Evolutionary conservation across 2,888 invertebrate genomes (phyloP), one percentile per base, ranked within the genome.

Genomic region (Lobophora halterata): DNA sequence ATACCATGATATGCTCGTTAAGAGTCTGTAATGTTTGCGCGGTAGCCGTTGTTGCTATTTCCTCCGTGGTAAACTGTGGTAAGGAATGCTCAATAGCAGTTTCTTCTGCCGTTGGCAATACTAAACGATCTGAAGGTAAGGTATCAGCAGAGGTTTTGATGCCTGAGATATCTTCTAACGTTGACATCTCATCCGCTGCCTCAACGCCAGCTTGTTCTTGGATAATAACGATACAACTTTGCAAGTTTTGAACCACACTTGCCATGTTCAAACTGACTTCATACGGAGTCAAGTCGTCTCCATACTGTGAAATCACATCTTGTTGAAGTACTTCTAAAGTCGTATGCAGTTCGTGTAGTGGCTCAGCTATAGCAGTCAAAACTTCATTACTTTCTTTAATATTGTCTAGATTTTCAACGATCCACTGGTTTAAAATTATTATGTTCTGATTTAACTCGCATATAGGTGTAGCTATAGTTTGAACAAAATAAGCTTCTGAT

Each of bases 161-260:
- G 2, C 83, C 89, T 0, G 91, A 90, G 46, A 90, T 73, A 52
- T 90, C 89, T 49, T 89, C 89, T 31, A 90, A 78, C 3, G 90
- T 89, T 2, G 90, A 89, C 57, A 90, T 72, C 21, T 90, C 90
- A 16, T 81, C 83, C 3, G 71, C 60, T 4, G 70, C 79, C 60
- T 91, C 90, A 18, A 90, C 42, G 41, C 78, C 65, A 46, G 59
- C 59, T 52, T 88, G 82, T 55, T 89, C 85, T 42, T 85, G 75
- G 49, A 89, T 77, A 46, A 87, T 65, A 4, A 88, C 55, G 26
- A 89, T 78, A 53, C 86, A 87, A 46, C 74, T 82, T 50, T 86
- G 77, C 17, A 87, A 48, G 49, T 67, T 80, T 61, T 83, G 75
- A 16, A 82, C 72, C 3, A 72, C 74, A 43, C 65, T 79, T 14